phyloP scores from a whole-genome alignment of 2,797 vertebrate species.

The Hydrophis major region DNA sequence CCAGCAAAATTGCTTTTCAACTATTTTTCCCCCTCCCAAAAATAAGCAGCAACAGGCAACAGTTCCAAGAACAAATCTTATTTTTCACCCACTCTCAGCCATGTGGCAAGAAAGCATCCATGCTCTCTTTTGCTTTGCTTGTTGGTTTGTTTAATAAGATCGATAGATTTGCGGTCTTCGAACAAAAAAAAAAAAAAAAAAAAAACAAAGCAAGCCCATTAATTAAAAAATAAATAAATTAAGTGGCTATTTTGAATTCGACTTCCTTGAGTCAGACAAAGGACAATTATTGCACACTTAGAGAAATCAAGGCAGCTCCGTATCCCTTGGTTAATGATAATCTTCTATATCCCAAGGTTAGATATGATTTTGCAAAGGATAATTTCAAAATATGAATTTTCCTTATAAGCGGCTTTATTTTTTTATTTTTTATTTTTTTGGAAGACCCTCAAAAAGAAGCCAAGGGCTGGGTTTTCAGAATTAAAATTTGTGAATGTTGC shows the following conservation, averaged over 20 bases:
- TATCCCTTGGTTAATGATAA: not conserved
- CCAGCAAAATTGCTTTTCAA: no score
- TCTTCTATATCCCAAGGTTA: slow-evolving; percentile 6
- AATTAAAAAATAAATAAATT: slow-evolving; percentile 26
- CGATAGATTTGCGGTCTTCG: slow-evolving; percentile 1
- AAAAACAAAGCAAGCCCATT: not conserved
- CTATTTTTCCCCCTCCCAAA: no score
- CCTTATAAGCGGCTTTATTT: slow-evolving; percentile 5
- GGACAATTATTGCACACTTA: slow-evolving; percentile 35
- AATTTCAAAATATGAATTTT: slow-evolving; percentile 24
- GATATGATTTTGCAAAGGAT: slow-evolving; percentile 5
- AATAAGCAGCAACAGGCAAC: not conserved
- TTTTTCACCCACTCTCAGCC: not conserved
- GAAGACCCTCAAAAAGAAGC: not conserved
- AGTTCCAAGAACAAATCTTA: not conserved
- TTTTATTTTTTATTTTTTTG: not conserved
- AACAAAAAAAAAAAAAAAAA: not conserved
- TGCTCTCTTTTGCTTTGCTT: not conserved
- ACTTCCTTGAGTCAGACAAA: slow-evolving; percentile 48
- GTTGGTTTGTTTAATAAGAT: slow-evolving; percentile 22
- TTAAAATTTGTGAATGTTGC: not conserved
- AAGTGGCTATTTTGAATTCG: slow-evolving; percentile 44
- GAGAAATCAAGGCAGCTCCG: not conserved
- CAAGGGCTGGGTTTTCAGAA: not conserved
- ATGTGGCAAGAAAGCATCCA: slow-evolving; percentile 25